A percentile compares a stretch with the other conserved stretches of the same genome.
Conservation (phyloP, 2,888 invertebrate genomes). For the Brachypalpus laphriformis region DNA sequence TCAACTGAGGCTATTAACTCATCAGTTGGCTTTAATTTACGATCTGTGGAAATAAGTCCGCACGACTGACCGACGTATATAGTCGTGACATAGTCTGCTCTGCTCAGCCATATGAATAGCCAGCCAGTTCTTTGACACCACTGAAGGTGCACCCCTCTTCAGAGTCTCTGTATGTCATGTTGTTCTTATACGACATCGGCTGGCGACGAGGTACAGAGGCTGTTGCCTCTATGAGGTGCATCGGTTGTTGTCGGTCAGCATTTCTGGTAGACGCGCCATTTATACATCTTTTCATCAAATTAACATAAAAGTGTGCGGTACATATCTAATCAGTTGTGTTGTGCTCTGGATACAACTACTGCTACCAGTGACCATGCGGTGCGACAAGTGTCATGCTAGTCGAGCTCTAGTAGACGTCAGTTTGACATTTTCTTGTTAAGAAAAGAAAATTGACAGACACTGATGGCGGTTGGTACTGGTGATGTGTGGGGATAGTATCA, state of each 20-base stretch:
- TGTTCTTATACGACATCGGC: conserved; percentile 28
- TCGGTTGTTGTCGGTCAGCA: conserved; percentile 41
- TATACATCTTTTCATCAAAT: conserved; percentile 60
- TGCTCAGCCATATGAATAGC: conserved; percentile 26
- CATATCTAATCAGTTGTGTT: conserved; percentile 62
- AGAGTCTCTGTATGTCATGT: conserved; percentile 10
- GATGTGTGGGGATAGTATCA: no score
- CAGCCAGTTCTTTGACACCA: conserved; percentile 60
- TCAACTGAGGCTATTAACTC: conserved; percentile 67
- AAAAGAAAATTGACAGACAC: not conserved
- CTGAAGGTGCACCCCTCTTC: conserved; percentile 34
- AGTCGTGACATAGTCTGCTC: conserved; percentile 56
- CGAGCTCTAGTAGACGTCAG: conserved; percentile 39
- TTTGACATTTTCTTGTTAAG: conserved; percentile 51
- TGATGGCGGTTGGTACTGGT: not conserved
- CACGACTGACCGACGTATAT: conserved; percentile 32
- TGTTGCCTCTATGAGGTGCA: conserved; percentile 18
- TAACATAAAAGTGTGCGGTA: conserved; percentile 64
- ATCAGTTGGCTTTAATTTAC: conserved; percentile 71
- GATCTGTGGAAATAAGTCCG: conserved; percentile 68
- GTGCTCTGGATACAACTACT: conserved; percentile 40
- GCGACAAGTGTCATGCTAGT: conserved; percentile 41
- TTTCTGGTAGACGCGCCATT: conserved; percentile 33
- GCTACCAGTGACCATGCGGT: not conserved
- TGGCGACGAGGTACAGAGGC: not conserved